Evolutionary conservation across 1,140 invertebrate genomes (phyloP), one percentile per base, ranked within the genome.

Genomic region (Cotesia chilonis): DNA sequence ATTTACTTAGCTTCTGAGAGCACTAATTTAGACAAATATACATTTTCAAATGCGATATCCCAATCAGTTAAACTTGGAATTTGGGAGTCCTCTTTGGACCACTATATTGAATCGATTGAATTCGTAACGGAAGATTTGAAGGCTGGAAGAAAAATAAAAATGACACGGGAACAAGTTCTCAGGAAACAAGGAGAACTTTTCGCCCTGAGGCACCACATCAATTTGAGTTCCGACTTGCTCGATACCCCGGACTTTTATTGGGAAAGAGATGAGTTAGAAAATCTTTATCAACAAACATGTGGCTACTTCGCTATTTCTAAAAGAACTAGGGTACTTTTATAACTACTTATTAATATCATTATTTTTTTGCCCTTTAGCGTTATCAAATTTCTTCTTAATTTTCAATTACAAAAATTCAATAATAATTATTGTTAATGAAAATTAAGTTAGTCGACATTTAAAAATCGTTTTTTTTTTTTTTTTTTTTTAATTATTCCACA

Each of bases 161-260:
- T 96, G 81, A 89, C 90, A 0, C 85, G 91, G 60, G 87, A 90
- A 35, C 89, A 94, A 77, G 93, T 97, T 28, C 88, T 98, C 6
- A 90, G 91, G n/a, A 98, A 96, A 84, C 92, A 95, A 59, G 96
- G 97, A 0, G 94, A 98, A 89, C 82, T 98, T 10, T 98, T 97
- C 83, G 92, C 94, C 1, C 87, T 98, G 28, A 88, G 95, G 52
- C 96, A 98, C 86, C 88, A 92, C 3, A 92, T 99, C 6, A 98
- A 97, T 85, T 88, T 98, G 60, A 95, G 95, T 74, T 98, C 96
- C 0, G 96, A 98, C 87, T 87, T 98, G 5, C 83, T 98, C 54
- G 96, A 98, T 83, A 96, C 94, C 0, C 97, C 97, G 0, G 97
- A 99, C 86, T 98, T 98, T 85, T 98, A 98, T 83, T 99, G 97